A percentile compares a stretch with the other conserved stretches of the same genome.
phyloP scores from a whole-genome alignment of 2,113 vertebrate genomes.

The Oceanodroma tethys region DNA sequence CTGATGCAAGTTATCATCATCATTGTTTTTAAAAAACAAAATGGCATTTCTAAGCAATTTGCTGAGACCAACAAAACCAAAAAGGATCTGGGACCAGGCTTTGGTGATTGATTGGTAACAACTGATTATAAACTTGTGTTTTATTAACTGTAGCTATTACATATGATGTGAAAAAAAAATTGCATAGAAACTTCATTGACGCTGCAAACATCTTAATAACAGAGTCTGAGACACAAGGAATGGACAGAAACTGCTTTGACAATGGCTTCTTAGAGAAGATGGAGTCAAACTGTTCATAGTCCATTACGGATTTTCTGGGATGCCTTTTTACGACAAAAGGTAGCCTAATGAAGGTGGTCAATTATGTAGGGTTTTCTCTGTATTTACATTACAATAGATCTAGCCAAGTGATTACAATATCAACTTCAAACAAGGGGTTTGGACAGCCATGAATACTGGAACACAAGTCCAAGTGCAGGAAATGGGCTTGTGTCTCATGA shows the following conservation, averaged over 20 bases:
- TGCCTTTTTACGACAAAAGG: background rate
- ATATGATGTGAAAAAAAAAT: background rate
- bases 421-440: background rate
- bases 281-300: background rate
- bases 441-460: constrained; percentile 24
- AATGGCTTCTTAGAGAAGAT: background rate
- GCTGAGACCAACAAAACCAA: background rate
- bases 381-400: background rate
- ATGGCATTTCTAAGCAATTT: background rate
- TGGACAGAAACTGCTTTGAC: background rate
- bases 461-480: background rate
- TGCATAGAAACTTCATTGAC: background rate
- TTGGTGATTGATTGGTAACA: background rate
- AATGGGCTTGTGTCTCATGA: background rate
- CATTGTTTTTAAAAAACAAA: background rate
- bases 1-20: background rate
- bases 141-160: background rate
- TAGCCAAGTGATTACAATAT: background rate
- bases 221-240: background rate
- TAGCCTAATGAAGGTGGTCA: background rate
- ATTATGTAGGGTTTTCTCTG: background rate
- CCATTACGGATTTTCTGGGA: background rate
- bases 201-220: background rate
- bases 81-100: background rate
- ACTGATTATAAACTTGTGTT: background rate